Conservation (phyloP, 2,888 invertebrate species). For the Stictocephala bisonia region DNA sequence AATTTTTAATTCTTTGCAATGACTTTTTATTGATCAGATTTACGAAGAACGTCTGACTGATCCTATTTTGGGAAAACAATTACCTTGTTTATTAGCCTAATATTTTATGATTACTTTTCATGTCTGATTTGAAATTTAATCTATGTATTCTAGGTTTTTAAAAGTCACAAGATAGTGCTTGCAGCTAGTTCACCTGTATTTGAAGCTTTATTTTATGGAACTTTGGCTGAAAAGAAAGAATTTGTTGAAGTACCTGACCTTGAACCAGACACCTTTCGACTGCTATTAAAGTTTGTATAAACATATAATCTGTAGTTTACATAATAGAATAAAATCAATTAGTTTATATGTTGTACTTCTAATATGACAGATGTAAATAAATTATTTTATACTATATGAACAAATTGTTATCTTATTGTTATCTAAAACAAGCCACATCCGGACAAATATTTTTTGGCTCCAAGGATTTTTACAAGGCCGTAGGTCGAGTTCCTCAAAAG, state of each 20-base stretch:
- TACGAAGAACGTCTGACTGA: not conserved
- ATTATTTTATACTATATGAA: no score
- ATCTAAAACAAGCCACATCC: no score
- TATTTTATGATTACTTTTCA: not conserved
- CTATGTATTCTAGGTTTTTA: conserved; percentile 49
- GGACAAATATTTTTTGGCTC: no score
- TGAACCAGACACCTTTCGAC: conserved; percentile 71
- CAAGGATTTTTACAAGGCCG: no score
- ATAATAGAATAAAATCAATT: no score
- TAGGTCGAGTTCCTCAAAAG: no score
- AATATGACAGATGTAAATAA: no score
- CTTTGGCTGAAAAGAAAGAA: conserved; percentile 66
- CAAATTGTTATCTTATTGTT: no score
- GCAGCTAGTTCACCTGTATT: conserved; percentile 77
- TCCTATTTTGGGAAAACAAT: no score
- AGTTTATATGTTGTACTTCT: no score
- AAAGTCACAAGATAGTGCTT: conserved; percentile 71
- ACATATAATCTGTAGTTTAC: no score
- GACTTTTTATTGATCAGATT: not conserved
- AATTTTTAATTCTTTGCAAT: not conserved
- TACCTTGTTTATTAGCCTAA: no score
- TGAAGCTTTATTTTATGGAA: conserved; percentile 76
- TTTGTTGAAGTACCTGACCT: conserved; percentile 70
- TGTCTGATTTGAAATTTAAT: not conserved
- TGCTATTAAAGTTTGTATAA: conserved; percentile 67